Evolutionary conservation across 2,113 vertebrate genomes (phyloP).

Genomic region (Pseudois nayaur): DNA sequence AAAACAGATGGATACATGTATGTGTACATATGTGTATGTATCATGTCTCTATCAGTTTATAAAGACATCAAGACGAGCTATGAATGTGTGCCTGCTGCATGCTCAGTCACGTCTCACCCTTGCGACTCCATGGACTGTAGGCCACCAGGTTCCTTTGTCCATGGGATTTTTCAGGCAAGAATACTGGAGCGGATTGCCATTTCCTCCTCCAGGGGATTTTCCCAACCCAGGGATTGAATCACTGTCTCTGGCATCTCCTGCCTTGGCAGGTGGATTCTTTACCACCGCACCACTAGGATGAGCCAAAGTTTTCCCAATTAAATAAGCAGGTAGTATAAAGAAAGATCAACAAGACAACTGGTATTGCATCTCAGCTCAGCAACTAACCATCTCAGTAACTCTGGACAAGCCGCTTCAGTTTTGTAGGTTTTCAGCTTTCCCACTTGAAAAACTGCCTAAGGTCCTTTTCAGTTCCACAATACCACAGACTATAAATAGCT

Average conservation of each 20-base stretch:
- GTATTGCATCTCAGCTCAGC: neutral
- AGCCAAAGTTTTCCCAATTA: neutral
- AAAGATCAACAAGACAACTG: neutral
- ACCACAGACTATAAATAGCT: neutral
- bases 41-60: neutral
- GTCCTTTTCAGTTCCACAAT: neutral
- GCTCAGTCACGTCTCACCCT: neutral
- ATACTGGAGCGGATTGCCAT: neutral
- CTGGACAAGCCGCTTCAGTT: neutral
- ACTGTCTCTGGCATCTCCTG: neutral
- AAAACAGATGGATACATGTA: rapidly evolving
- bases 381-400: neutral
- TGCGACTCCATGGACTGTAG: neutral
- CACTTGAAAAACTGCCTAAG: neutral
- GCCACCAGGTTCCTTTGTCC: neutral
- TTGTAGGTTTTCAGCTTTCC: neutral
- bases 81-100: neutral
- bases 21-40: rapidly evolving
- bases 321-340: neutral
- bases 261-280: neutral
- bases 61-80: neutral
- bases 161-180: neutral
- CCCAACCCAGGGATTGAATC: neutral
- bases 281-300: neutral
- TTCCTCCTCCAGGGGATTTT: neutral